A percentile compares a stretch with the other conserved stretches of the same genome.
phyloP scores from a whole-genome alignment of 2,113 vertebrate species.

The Phalacrocorax aristotelis region DNA sequence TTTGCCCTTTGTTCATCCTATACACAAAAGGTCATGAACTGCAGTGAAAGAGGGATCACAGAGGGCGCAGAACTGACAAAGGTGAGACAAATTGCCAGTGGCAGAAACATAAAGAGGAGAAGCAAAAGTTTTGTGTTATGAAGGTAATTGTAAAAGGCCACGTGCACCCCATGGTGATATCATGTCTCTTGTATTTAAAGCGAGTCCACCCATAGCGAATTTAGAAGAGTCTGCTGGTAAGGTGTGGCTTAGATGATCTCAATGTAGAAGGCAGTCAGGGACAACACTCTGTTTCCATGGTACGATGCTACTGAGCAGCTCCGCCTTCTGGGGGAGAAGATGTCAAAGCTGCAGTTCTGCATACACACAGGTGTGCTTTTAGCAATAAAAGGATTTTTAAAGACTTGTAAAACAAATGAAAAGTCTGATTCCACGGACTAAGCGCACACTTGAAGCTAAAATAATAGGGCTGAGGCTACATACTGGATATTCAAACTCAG shows the following conservation, averaged over 20 bases:
- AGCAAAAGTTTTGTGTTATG: constrained; percentile 1
- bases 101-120: constrained; percentile 28
- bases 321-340: not conserved
- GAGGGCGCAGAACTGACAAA: not conserved
- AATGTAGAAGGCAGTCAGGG: not conserved
- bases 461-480: not conserved
- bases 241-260: not conserved
- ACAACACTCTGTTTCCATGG: not conserved
- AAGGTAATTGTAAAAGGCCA: not conserved
- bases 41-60: constrained; percentile 7
- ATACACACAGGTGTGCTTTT: not conserved
- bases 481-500: not conserved
- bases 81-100: constrained; percentile 50
- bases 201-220: not conserved
- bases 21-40: constrained; percentile 25
- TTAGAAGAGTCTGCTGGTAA: not conserved
- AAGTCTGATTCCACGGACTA: not conserved
- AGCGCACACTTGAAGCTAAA: not conserved
- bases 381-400: not conserved
- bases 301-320: not conserved
- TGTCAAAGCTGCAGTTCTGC: not conserved
- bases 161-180: not conserved
- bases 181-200: not conserved
- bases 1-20: constrained; percentile 11
- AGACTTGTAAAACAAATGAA: not conserved